Evolutionary conservation across 2,113 vertebrate species (phyloP), one percentile per base, ranked within the genome.

Genomic region (Hylia prasina): DNA sequence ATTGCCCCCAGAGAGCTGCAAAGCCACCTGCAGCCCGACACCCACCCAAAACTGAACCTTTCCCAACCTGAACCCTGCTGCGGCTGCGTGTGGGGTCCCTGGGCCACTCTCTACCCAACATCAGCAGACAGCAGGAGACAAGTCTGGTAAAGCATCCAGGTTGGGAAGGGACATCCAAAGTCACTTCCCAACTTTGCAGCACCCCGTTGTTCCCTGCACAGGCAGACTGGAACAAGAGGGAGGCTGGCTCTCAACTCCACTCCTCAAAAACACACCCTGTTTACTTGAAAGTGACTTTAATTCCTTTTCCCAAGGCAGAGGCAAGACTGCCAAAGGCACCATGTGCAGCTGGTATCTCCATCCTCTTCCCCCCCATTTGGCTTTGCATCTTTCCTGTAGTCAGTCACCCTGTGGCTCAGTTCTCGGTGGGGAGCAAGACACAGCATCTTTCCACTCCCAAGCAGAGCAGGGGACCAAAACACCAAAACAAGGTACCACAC

Each of bases 151-250:
- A 78, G 37, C 50, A 44, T 11, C 63, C 22, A 31, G 7, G 18
- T 4, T 40, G 58, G 51, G 24, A 87, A 77, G 10, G 24, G 47
- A 53, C 23, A 64, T 15, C 11, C n/a, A 25, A 48, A 23, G 25
- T 50, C 0, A 0, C 6, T 56, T 82, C 40, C 23, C 22, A 50
- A 40, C 45, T 69, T 45, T 35, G 50, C 37, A 65, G 82, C 1
- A 2, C 7, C 30, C 19, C 0, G 0, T 28, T 86, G 1, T n/a
- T 90, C 25, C 69, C 31, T 73, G 28, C 16, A 57, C 13, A 53
- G 30, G 20, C 40, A 90, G 51, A 30, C 12, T 35, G 53, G 35
- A 21, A 77, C 4, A 10, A 64, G 50, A 70, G 31, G 13, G 11
- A 92, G 37, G 12, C 15, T 85, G 75, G 20, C 6, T 72, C 21